A percentile compares a stretch with the other conserved stretches of the same genome.
Evolutionary conservation across 2,888 invertebrate genomes (phyloP).

Genomic region (Monochamus alternatus): DNA sequence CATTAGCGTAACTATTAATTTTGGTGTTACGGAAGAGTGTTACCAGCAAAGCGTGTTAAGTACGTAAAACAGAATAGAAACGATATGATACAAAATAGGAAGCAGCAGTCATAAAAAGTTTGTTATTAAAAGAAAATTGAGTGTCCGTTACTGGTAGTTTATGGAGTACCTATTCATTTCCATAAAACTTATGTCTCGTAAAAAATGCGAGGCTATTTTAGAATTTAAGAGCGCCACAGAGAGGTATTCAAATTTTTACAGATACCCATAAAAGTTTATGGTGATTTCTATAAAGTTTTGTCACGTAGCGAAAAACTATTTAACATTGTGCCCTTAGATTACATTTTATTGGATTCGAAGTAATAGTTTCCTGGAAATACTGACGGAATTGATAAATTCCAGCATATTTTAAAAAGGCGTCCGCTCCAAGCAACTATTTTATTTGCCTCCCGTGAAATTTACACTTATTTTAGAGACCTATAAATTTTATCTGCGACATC

Average conservation of each 20-base stretch:
- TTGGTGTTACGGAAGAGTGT: not conserved
- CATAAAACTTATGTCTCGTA: slow-evolving; percentile 34
- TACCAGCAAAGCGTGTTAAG: too few species aligned
- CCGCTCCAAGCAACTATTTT: slow-evolving; percentile 34
- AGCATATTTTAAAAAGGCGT: slow-evolving; percentile 32
- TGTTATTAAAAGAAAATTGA: slow-evolving; percentile 22
- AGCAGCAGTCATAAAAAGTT: slow-evolving; percentile 7
- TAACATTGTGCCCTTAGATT: slow-evolving; percentile 32
- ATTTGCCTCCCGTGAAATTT: slow-evolving; percentile 43
- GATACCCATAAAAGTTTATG: slow-evolving; percentile 35
- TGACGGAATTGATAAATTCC: slow-evolving; percentile 33
- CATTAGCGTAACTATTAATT: not conserved
- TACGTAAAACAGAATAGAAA: not conserved
- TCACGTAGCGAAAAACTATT: slow-evolving; percentile 35
- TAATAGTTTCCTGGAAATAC: slow-evolving; percentile 30
- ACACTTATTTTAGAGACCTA: slow-evolving; percentile 45
- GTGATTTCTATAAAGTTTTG: slow-evolving; percentile 35
- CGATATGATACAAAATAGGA: not conserved
- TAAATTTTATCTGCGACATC: slow-evolving; percentile 42
- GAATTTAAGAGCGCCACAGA: slow-evolving; percentile 30
- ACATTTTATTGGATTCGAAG: slow-evolving; percentile 32
- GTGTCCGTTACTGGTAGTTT: slow-evolving; percentile 23
- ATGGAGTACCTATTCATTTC: slow-evolving; percentile 30
- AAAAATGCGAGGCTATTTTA: slow-evolving; percentile 32
- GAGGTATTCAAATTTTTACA: slow-evolving; percentile 38